Percentiles rank a stretch among this genome's conserved stretches.
phyloP scores from a whole-genome alignment of 2,888 invertebrate species.

The Xestia ashworthii region DNA sequence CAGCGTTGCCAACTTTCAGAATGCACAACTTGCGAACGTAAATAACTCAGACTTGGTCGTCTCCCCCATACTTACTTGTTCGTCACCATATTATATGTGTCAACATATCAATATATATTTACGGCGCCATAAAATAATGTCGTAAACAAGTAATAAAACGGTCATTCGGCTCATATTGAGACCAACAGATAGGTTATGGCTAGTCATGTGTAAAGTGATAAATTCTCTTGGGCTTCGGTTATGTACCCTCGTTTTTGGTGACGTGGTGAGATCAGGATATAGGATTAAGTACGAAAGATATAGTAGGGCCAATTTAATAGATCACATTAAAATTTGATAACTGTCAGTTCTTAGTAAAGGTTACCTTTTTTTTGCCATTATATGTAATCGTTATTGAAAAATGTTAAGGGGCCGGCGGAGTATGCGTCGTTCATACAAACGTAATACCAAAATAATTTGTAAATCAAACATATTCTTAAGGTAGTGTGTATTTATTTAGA shows the following conservation, averaged over 20 bases:
- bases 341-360: too few relatives aligned
- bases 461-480: too few relatives aligned
- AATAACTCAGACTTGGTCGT: neutral
- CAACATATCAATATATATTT: conserved; percentile 67
- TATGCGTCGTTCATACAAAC: too few relatives aligned
- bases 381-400: too few relatives aligned
- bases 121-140: conserved; percentile 68
- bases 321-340: too few relatives aligned
- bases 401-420: too few relatives aligned
- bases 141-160: conserved; percentile 72
- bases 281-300: neutral
- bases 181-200: conserved; percentile 52
- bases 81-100: conserved; percentile 42
- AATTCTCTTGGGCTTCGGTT: conserved; percentile 42
- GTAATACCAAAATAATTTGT: too few relatives aligned
- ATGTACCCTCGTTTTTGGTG: conserved; percentile 29
- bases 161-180: conserved; percentile 63
- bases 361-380: too few relatives aligned
- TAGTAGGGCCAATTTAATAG: too few relatives aligned
- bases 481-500: too few relatives aligned
- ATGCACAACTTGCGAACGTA: neutral
- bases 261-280: conserved; percentile 2
- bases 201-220: conserved; percentile 59
- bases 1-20: neutral
- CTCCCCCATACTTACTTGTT: neutral